Percentiles rank a stretch among this genome's conserved stretches.
phyloP scores from a whole-genome alignment of 2,113 vertebrate species.

The Arothron firmamentum region DNA sequence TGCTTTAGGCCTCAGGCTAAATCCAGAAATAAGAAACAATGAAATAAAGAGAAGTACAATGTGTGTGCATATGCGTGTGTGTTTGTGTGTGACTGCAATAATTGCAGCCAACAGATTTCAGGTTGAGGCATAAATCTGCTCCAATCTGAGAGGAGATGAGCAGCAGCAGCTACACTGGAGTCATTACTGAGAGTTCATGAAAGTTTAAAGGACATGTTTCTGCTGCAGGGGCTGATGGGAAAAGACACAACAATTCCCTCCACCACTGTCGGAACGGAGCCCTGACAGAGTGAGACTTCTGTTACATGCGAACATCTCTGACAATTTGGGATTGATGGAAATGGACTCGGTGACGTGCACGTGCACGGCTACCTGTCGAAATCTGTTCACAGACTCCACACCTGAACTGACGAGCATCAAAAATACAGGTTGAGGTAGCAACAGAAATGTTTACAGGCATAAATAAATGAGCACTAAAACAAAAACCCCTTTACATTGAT shows the following conservation, averaged over 20 bases:
- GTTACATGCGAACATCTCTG: too few relatives aligned
- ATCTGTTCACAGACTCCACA: too few relatives aligned
- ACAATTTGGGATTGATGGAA: too few relatives aligned
- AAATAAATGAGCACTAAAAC: constrained; percentile 1
- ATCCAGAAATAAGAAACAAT: constrained; percentile 67
- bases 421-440: too few relatives aligned
- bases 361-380: too few relatives aligned
- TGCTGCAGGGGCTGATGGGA: background rate
- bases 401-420: constrained; percentile 18
- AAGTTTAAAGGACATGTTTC: background rate
- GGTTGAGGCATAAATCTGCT: constrained; percentile 48
- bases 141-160: constrained; percentile 32
- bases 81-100: constrained; percentile 13
- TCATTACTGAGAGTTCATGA: background rate
- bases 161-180: background rate
- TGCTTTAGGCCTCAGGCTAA: constrained; percentile 41
- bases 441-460: constrained; percentile 1
- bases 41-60: constrained; percentile 33
- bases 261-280: background rate
- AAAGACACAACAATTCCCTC: background rate
- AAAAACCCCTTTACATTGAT: background rate
- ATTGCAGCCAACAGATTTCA: constrained; percentile 48
- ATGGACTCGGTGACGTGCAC: too few relatives aligned
- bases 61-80: constrained; percentile 15
- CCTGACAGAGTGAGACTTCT: background rate